Conservation (phyloP, 2,888 invertebrate genomes). For the Timema cristinae region DNA sequence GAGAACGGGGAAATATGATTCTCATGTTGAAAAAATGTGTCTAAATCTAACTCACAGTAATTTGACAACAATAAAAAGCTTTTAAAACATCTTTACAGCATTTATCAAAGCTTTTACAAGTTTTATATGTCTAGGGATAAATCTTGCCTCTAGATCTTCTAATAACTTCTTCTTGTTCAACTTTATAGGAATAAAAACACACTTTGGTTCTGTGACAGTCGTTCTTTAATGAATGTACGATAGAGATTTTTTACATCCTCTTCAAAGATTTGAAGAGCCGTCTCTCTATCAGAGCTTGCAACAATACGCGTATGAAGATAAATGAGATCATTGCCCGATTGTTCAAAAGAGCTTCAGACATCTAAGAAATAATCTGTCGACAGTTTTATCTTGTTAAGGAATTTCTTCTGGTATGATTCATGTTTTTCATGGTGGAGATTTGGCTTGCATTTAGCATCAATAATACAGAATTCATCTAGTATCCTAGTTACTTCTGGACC, state of each 20-base stretch:
- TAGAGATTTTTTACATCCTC: background rate
- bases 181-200: background rate
- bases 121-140: background rate
- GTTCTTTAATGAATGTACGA: background rate
- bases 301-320: background rate
- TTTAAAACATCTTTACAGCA: background rate
- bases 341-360: background rate
- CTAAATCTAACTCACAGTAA: background rate
- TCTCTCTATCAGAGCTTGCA: background rate
- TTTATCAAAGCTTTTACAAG: background rate
- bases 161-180: constrained; percentile 11
- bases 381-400: background rate
- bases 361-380: background rate
- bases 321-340: background rate
- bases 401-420: background rate
- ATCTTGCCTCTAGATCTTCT: background rate
- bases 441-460: background rate
- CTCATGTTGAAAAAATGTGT: constrained; percentile 2
- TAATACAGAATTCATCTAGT: background rate
- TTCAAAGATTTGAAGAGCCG: constrained; percentile 4
- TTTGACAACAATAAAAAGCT: background rate
- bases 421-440: background rate
- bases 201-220: background rate
- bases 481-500: background rate
- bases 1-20: background rate